phyloP scores from a whole-genome alignment of 2,797 vertebrate genomes.

The Clarias fuscus region DNA sequence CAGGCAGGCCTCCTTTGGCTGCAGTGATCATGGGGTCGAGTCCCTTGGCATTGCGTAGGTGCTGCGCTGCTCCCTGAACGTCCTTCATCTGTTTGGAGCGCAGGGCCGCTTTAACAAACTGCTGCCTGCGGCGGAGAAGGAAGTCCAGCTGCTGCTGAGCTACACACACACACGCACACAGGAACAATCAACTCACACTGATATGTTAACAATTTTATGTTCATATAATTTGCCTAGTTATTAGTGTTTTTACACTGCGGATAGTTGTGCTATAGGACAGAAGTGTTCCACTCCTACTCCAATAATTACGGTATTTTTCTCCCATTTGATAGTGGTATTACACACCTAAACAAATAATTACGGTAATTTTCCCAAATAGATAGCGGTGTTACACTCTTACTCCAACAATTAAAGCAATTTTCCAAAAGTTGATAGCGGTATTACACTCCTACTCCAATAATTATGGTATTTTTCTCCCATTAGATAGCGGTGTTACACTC shows the following conservation, averaged over 20 bases:
- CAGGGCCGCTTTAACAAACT: slow-evolving; percentile 83
- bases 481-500: neutral
- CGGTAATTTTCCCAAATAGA: neutral
- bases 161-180: slow-evolving; percentile 56
- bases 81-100: slow-evolving; percentile 90
- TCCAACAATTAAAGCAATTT: neutral
- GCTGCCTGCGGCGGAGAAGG: slow-evolving; percentile 82
- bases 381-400: neutral
- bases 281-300: neutral
- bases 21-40: slow-evolving; percentile 86
- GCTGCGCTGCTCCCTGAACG: slow-evolving; percentile 82
- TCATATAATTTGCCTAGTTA: neutral
- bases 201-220: neutral
- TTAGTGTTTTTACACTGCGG: no score
- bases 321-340: neutral
- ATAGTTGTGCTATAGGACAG: no score
- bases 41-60: slow-evolving; percentile 86
- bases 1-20: slow-evolving; percentile 82
- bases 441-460: no score
- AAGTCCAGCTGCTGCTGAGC: slow-evolving; percentile 90
- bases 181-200: neutral
- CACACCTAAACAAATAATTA: no score
- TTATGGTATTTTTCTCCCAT: no score
- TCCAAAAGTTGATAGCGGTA: neutral
- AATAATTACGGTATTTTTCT: neutral